phyloP scores from a whole-genome alignment of 1,140 invertebrate species.

The Drosophila nigrodunni region DNA sequence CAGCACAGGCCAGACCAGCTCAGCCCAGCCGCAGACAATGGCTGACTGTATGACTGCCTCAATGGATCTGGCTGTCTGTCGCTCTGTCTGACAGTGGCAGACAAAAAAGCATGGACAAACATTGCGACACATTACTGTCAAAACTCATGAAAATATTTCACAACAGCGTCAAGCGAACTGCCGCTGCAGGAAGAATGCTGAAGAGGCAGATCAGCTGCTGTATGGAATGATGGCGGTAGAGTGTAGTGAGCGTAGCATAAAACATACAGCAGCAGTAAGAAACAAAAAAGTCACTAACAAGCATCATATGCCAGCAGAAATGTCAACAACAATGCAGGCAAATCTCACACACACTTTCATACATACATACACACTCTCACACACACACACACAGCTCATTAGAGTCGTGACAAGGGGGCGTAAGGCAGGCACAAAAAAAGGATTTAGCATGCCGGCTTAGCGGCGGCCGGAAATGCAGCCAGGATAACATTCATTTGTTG shows the following conservation, averaged over 20 bases:
- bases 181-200: slow-evolving; percentile 19
- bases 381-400: slow-evolving; percentile 70
- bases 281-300: slow-evolving; percentile 78
- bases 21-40: slow-evolving; percentile 1
- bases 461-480: slow-evolving; percentile 55
- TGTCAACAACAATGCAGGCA: slow-evolving; percentile 74
- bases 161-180: slow-evolving; percentile 54
- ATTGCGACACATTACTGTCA: slow-evolving; percentile 83
- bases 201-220: background rate
- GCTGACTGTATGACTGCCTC: slow-evolving; percentile 9
- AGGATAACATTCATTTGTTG: slow-evolving; percentile 71
- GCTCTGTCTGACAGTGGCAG: slow-evolving; percentile 18
- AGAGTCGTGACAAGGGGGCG: slow-evolving; percentile 57
- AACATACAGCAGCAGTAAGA: slow-evolving; percentile 54
- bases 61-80: slow-evolving; percentile 9
- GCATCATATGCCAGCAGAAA: slow-evolving; percentile 81
- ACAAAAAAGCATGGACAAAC: slow-evolving; percentile 74
- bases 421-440: slow-evolving; percentile 24
- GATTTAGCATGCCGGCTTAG: slow-evolving; percentile 74
- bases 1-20: slow-evolving; percentile 29
- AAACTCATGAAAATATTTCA: slow-evolving; percentile 83
- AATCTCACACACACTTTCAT: slow-evolving; percentile 42
- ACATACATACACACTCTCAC: slow-evolving; percentile 45
- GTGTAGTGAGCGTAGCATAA: slow-evolving; percentile 43
- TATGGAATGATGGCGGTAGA: background rate